phyloP scores from a whole-genome alignment of 2,888 invertebrate genomes.

The Drosophila limbata region DNA sequence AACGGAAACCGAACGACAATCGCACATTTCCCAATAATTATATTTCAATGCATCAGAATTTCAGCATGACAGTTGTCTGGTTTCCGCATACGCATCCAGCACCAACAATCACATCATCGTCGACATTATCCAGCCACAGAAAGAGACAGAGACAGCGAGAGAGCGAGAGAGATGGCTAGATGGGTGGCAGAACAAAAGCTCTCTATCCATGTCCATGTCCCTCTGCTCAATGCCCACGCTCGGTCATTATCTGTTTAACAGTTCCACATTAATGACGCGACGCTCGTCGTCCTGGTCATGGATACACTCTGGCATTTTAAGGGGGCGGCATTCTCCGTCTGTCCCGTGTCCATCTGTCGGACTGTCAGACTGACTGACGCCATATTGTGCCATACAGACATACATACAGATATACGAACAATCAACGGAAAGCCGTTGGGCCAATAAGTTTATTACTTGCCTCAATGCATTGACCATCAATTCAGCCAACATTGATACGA shows the following conservation, averaged over 20 bases:
- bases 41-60: conserved; percentile 83
- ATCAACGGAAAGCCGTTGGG: conserved; percentile 73
- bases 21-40: conserved; percentile 84
- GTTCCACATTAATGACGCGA: conserved; percentile 76
- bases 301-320: conserved; percentile 51
- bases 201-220: conserved; percentile 25
- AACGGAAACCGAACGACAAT: conserved; percentile 81
- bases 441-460: conserved; percentile 81
- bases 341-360: conserved; percentile 8
- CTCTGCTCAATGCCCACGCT: conserved; percentile 36
- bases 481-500: conserved; percentile 33
- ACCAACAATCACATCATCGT: conserved; percentile 51
- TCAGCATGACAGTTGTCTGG: conserved; percentile 75
- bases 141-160: not conserved
- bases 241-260: conserved; percentile 83
- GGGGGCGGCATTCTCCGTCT: conserved; percentile 10
- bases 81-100: conserved; percentile 70
- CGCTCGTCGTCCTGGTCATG: conserved; percentile 56
- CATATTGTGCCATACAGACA: conserved; percentile 56
- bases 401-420: conserved; percentile 60
- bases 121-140: conserved; percentile 27
- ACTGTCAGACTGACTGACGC: conserved; percentile 33
- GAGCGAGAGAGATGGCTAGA: not conserved
- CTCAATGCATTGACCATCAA: conserved; percentile 75
- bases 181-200: conserved; percentile 37